phyloP scores from a whole-genome alignment of 2,113 vertebrate species.

The Nesogale talazaci region DNA sequence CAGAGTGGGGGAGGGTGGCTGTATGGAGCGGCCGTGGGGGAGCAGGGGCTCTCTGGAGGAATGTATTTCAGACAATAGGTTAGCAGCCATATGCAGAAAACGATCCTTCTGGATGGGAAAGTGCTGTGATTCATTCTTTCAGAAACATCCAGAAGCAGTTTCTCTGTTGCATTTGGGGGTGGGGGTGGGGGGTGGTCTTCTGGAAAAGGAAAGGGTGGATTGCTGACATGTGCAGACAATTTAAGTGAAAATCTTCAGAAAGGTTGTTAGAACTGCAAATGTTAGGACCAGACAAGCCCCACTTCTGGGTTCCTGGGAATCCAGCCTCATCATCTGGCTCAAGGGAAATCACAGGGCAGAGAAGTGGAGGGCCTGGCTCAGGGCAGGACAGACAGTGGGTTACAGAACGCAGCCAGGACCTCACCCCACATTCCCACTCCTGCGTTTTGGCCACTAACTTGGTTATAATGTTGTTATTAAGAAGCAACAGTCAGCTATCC shows the following conservation, averaged over 20 bases:
- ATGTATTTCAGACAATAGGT: conserved; percentile 64
- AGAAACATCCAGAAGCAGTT: conserved; percentile 41
- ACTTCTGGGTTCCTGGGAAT: not conserved
- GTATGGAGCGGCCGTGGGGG: conserved; percentile 5
- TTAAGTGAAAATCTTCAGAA: conserved; percentile 29
- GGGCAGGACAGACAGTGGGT: not conserved
- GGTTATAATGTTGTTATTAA: conserved; percentile 8
- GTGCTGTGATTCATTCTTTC: not conserved
- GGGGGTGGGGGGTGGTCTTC: not conserved
- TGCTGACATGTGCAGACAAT: not conserved
- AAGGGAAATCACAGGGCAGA: not conserved
- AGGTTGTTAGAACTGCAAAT: not conserved
- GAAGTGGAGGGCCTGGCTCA: not conserved
- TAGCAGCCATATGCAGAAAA: conserved; percentile 42
- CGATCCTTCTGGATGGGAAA: conserved; percentile 33
- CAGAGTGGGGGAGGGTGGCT: not conserved
- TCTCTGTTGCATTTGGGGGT: not conserved
- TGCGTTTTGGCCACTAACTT: not conserved
- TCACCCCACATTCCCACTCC: not conserved
- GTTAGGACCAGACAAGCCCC: not conserved
- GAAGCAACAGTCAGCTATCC: conserved; percentile 2
- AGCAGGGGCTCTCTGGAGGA: conserved; percentile 55
- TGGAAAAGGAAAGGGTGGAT: not conserved
- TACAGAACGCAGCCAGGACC: not conserved
- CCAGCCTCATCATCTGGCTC: not conserved